Percentiles rank a stretch among this genome's conserved stretches.
These are phyloP conservation scores for Eulemur coronatus DNA, from an alignment of 2,797 vertebrate genomes.

Conservation along the genomic window DNA sequence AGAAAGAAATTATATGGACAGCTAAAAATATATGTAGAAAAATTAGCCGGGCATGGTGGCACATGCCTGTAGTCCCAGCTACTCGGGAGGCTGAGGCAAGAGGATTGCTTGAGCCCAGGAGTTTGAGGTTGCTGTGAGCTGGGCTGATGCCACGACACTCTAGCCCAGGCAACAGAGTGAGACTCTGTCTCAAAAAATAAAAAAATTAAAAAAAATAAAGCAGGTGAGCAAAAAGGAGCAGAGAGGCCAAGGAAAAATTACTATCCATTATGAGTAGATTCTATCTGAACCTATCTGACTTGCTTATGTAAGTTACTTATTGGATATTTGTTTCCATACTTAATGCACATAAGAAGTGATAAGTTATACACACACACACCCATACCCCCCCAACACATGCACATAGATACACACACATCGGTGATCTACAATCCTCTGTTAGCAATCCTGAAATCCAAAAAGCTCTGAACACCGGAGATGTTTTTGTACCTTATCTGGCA, in stretches of 20 bases:
- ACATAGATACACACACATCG: background rate
- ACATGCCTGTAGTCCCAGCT: too few species aligned
- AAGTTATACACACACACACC: background rate
- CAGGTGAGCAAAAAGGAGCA: background rate
- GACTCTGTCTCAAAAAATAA: too few species aligned
- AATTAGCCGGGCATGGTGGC: too few species aligned
- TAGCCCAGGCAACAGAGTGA: too few species aligned
- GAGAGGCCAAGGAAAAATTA: background rate
- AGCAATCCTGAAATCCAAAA: background rate
- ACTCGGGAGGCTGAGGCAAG: too few species aligned
- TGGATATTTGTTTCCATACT: background rate
- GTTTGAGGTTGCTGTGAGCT: background rate
- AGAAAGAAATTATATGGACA: too few species aligned
- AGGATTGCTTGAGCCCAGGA: too few species aligned
- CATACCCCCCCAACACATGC: background rate
- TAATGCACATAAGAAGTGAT: background rate
- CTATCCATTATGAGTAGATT: background rate
- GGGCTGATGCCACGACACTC: too few species aligned
- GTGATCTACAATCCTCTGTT: background rate
- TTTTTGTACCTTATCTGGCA: background rate
- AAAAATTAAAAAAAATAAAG: background rate
- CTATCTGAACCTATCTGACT: background rate
- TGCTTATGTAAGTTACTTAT: background rate
- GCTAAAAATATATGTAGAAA: too few species aligned
- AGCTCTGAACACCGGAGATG: background rate